Conservation (phyloP, 2,888 invertebrate species). For the Stenotaenia linearis region DNA sequence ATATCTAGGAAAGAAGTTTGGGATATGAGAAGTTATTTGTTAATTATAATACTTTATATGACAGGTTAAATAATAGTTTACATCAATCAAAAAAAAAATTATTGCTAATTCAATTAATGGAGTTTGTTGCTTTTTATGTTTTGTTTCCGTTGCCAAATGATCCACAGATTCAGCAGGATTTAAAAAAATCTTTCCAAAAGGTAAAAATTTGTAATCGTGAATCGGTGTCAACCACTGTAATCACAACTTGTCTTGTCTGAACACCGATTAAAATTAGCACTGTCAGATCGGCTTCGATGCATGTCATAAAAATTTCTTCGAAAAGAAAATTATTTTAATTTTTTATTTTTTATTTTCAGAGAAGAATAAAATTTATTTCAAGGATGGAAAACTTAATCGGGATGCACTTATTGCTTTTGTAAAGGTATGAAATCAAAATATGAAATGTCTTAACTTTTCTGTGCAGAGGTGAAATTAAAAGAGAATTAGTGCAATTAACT, state of each 20-base stretch:
- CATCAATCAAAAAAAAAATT: not conserved
- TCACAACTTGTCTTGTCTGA: not conserved
- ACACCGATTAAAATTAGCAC: not conserved
- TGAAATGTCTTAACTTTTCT: too few species aligned
- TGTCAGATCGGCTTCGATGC: not conserved
- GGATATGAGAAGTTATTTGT: not conserved
- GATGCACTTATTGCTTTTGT: constrained; percentile 49
- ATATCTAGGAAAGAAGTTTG: too few species aligned
- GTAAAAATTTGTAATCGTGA: not conserved
- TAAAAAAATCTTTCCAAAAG: not conserved
- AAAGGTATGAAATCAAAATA: too few species aligned
- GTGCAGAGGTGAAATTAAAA: too few species aligned
- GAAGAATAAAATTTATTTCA: constrained; percentile 32
- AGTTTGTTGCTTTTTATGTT: not conserved
- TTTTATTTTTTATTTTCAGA: constrained; percentile 26
- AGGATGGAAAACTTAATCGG: constrained; percentile 43
- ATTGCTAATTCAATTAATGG: not conserved
- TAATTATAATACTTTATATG: not conserved
- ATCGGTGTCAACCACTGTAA: not conserved
- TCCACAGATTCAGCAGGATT: not conserved
- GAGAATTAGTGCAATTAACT: too few species aligned
- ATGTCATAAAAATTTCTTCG: not conserved
- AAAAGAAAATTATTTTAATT: not conserved
- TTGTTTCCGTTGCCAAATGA: not conserved
- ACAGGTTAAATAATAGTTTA: not conserved